phyloP scores from a whole-genome alignment of 2,888 invertebrate species.

The Chironomus tentans region DNA sequence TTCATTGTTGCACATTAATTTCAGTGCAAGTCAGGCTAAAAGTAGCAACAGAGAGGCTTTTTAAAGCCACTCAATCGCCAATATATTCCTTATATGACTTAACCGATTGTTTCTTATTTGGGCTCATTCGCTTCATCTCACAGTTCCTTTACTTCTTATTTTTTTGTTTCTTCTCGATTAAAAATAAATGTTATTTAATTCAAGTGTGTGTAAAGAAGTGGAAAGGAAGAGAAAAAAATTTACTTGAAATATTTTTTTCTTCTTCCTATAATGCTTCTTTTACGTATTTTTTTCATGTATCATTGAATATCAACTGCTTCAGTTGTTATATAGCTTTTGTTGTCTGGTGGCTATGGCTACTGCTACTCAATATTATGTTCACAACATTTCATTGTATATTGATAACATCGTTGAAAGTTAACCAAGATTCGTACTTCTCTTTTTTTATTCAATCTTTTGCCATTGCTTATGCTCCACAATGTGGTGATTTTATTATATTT shows the following conservation, averaged over 20 bases:
- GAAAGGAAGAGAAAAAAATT: not conserved
- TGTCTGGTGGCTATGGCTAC: not conserved
- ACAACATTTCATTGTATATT: not conserved
- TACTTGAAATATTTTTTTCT: not conserved
- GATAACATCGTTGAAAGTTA: constrained; percentile 6
- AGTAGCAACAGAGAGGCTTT: too few relatives aligned
- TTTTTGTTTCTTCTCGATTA: not conserved
- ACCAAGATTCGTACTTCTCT: not conserved
- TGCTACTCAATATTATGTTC: not conserved
- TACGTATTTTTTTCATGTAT: not conserved
- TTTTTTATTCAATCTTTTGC: not conserved
- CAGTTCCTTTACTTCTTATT: not conserved
- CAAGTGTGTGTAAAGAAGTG: not conserved
- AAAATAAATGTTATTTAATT: not conserved
- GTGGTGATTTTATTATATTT: not conserved
- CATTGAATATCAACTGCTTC: not conserved
- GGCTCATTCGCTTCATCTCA: too few relatives aligned
- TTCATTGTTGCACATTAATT: not conserved
- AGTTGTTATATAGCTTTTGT: not conserved
- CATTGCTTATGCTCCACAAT: not conserved
- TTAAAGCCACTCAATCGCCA: not conserved
- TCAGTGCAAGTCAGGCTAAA: too few relatives aligned
- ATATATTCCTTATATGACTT: not conserved
- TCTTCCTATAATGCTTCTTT: not conserved
- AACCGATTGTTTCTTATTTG: not conserved